Percentiles rank a stretch among this genome's conserved stretches.
Evolutionary conservation across 1,140 invertebrate species (phyloP).

Genomic region (Apis cerana): DNA sequence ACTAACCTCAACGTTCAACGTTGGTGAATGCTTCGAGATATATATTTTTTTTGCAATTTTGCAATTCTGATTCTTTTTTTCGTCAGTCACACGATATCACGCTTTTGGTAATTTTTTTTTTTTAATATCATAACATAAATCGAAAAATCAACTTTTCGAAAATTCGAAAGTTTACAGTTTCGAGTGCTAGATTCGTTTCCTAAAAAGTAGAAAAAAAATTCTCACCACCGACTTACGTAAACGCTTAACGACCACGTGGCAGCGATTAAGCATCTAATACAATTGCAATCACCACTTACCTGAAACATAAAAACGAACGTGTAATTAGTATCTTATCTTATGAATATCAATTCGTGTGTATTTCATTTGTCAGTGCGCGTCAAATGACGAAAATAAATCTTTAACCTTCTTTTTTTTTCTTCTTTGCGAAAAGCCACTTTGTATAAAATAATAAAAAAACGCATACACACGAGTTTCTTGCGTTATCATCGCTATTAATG

Average conservation of each 20-base stretch:
- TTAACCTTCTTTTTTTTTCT: too few relatives aligned
- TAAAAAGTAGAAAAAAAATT: neutral
- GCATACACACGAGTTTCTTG: neutral
- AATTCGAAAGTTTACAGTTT: too few relatives aligned
- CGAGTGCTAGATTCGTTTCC: fast-evolving
- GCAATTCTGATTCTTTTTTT: neutral
- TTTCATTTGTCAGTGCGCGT: too few relatives aligned
- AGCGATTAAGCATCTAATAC: neutral
- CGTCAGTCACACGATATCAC: neutral
- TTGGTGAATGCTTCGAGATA: too few relatives aligned
- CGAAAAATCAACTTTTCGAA: too few relatives aligned
- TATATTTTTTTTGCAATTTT: too few relatives aligned
- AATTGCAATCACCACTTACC: constrained; percentile 25
- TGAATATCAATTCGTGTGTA: too few relatives aligned
- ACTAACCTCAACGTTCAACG: too few relatives aligned
- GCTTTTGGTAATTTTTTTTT: too few relatives aligned
- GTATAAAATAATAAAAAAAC: too few relatives aligned
- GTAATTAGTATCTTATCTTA: neutral
- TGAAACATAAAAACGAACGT: constrained; percentile 26
- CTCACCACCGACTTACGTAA: constrained; percentile 5
- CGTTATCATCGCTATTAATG: neutral
- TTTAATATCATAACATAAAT: neutral
- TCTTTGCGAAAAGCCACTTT: too few relatives aligned
- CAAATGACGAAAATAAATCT: too few relatives aligned
- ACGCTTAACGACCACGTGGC: neutral